Evolutionary conservation across 2,797 vertebrate species (phyloP).

Genomic region (Strix occidentalis): DNA sequence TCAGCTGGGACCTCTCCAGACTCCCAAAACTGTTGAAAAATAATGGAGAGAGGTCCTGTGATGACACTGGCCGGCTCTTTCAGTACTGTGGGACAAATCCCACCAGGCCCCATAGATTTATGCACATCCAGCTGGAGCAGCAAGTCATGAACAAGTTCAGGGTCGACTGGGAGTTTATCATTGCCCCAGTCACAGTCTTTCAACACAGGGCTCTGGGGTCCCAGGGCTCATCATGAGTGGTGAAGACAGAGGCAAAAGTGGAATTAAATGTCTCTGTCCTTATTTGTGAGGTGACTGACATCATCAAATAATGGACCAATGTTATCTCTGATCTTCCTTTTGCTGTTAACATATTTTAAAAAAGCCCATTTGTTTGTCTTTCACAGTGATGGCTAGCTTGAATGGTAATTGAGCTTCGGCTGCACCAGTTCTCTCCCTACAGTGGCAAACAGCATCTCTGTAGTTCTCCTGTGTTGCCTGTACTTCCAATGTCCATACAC

Average conservation of each 20-base stretch:
- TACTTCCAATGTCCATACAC: fast-evolving
- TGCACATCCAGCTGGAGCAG: background rate
- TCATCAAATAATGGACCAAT: background rate
- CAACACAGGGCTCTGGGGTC: too few species aligned
- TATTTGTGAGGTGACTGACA: background rate
- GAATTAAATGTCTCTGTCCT: too few species aligned
- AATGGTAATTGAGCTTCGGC: background rate
- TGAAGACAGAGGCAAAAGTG: background rate
- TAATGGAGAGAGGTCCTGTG: background rate
- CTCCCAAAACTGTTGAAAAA: background rate
- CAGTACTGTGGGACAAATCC: background rate
- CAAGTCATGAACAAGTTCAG: background rate
- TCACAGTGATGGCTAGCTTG: background rate
- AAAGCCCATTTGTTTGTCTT: background rate
- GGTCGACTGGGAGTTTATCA: background rate
- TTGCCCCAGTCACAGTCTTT: background rate
- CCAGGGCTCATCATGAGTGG: background rate
- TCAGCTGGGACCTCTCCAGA: background rate
- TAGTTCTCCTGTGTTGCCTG: background rate
- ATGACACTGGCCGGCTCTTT: background rate
- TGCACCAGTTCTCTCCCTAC: background rate
- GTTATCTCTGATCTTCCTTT: background rate
- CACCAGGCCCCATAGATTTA: background rate
- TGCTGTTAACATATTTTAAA: background rate
- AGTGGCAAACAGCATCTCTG: background rate